Conservation (phyloP, 1,140 invertebrate species). For the Cephus cinctus region DNA sequence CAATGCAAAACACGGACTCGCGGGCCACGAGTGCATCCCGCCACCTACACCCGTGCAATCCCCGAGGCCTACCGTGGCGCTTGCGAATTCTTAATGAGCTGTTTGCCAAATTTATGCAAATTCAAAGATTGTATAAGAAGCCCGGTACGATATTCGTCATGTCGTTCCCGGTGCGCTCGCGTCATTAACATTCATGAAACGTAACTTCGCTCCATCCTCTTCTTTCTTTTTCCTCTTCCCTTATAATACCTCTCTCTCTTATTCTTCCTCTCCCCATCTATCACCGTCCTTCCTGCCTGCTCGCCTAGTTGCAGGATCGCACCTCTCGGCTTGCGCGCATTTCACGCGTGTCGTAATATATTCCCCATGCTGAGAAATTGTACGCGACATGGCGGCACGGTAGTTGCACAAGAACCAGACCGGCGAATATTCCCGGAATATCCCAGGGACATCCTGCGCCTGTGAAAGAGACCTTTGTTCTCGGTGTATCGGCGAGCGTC, state of each 20-base stretch:
- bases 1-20: slow-evolving; percentile 1
- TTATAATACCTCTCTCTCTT: slow-evolving; percentile 16
- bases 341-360: neutral
- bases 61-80: too few species aligned
- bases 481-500: too few species aligned
- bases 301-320: too few species aligned
- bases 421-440: too few species aligned
- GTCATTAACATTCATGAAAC: slow-evolving; percentile 48
- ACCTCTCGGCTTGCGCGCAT: neutral
- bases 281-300: too few species aligned
- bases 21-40: slow-evolving; percentile 5
- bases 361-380: neutral
- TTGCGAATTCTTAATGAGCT: slow-evolving; percentile 37
- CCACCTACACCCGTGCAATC: slow-evolving; percentile 11
- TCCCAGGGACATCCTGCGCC: too few species aligned
- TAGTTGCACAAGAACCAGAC: too few species aligned
- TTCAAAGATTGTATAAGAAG: slow-evolving; percentile 21
- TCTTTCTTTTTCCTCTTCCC: slow-evolving; percentile 7
- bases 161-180: slow-evolving; percentile 26
- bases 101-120: slow-evolving; percentile 53
- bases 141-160: slow-evolving; percentile 16
- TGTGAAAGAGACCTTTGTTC: too few species aligned
- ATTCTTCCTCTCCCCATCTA: neutral
- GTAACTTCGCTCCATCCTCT: slow-evolving; percentile 6
- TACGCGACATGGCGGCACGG: too few species aligned